Evolutionary conservation across 1,140 invertebrate genomes (phyloP).

Genomic region (Drosophila takahashii): DNA sequence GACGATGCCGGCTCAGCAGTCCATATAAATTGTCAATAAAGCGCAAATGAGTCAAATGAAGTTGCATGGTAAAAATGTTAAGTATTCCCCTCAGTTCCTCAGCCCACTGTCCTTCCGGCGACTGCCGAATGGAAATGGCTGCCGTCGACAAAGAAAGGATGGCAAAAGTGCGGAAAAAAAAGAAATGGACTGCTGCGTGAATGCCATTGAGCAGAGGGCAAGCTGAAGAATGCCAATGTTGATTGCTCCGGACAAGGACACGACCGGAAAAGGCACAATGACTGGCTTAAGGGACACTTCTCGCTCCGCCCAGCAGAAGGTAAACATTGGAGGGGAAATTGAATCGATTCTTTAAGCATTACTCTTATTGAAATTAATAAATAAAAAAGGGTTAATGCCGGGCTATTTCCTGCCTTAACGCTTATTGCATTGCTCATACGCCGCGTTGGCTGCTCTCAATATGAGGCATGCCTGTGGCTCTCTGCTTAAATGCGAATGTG

Average conservation of each 20-base stretch:
- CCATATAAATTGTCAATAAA: slow-evolving; percentile 64
- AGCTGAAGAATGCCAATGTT: slow-evolving; percentile 55
- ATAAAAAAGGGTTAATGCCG: slow-evolving; percentile 22
- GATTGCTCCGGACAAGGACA: slow-evolving; percentile 49
- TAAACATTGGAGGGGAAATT: slow-evolving; percentile 7
- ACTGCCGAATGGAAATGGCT: slow-evolving; percentile 47
- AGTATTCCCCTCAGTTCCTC: slow-evolving; percentile 7
- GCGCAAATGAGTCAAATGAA: slow-evolving; percentile 51
- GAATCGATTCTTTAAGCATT: slow-evolving; percentile 27
- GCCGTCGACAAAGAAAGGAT: slow-evolving; percentile 21
- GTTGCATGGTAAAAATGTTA: slow-evolving; percentile 54
- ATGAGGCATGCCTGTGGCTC: slow-evolving; percentile 23
- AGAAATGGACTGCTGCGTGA: slow-evolving; percentile 8
- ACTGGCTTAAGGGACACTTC: slow-evolving; percentile 35
- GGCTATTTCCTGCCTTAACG: not conserved
- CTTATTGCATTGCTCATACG: slow-evolving; percentile 38
- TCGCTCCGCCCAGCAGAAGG: not conserved
- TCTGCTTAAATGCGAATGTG: not conserved
- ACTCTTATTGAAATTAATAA: slow-evolving; percentile 43
- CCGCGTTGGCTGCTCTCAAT: slow-evolving; percentile 21
- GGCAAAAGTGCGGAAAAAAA: not conserved
- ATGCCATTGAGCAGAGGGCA: slow-evolving; percentile 19
- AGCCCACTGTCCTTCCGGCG: slow-evolving; percentile 12
- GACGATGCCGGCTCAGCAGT: slow-evolving; percentile 20
- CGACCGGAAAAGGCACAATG: slow-evolving; percentile 33